phyloP scores from a whole-genome alignment of 92 coral and sea anemone genomes.

The Epizoanthus illoricatus region DNA sequence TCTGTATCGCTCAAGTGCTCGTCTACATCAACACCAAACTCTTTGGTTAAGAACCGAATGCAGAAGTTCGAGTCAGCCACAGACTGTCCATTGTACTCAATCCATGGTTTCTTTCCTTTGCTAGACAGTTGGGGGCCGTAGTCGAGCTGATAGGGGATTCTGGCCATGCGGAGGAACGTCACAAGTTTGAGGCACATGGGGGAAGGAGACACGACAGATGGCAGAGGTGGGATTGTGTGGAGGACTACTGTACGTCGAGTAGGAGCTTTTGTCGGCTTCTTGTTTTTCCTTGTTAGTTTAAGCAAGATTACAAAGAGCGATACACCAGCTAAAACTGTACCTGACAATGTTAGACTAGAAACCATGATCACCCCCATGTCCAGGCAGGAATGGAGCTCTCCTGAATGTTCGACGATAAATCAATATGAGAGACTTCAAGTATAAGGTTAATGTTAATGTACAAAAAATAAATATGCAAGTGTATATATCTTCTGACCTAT shows the following conservation, averaged over 20 bases:
- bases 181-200: constrained; percentile 78
- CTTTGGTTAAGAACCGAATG: constrained; percentile 74
- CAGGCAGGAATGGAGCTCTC: too few species aligned
- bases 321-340: too few species aligned
- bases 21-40: constrained; percentile 70
- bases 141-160: constrained; percentile 67
- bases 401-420: too few species aligned
- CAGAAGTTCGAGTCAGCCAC: constrained; percentile 82
- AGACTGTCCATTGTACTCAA: constrained; percentile 60
- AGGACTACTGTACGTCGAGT: constrained; percentile 21
- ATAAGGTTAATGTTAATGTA: too few species aligned
- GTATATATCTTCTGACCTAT: too few species aligned
- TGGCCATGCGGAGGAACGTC: constrained; percentile 78
- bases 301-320: too few species aligned
- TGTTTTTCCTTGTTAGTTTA: too few species aligned
- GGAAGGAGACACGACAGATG: constrained; percentile 44
- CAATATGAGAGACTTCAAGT: too few species aligned
- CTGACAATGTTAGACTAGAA: too few species aligned
- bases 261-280: too few species aligned
- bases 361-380: too few species aligned
- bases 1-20: constrained; percentile 54
- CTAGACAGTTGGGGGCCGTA: constrained; percentile 53
- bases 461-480: too few species aligned
- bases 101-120: constrained; percentile 85
- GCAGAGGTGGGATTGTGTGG: constrained; percentile 42